Evolutionary conservation across 2,797 vertebrate species (phyloP).

Genomic region (Enteromius thamalakanensis): DNA sequence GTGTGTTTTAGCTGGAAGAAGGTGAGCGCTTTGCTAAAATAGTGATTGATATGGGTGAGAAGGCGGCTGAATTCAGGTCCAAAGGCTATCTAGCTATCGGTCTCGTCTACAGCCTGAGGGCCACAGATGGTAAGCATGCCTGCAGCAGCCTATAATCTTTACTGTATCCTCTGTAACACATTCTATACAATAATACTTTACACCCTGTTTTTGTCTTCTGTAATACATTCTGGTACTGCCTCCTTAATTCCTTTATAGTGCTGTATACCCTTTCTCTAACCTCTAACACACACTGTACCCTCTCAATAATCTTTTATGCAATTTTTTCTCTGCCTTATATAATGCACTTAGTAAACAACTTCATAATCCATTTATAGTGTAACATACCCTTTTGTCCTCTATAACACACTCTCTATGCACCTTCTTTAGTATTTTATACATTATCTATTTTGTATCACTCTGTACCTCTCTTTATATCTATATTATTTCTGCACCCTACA

Average conservation of each 20-base stretch:
- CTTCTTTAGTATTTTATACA: neutral
- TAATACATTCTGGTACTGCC: neutral
- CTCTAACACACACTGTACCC: neutral
- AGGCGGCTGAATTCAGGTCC: slow-evolving; percentile 93
- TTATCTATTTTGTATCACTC: neutral
- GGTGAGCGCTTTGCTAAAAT: slow-evolving; percentile 92
- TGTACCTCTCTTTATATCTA: neutral
- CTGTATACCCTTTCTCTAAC: neutral
- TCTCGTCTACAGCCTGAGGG: slow-evolving; percentile 93
- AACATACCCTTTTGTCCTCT: neutral
- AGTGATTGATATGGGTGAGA: slow-evolving; percentile 94
- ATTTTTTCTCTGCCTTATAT: neutral
- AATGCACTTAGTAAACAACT: neutral
- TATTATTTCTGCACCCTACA: neutral
- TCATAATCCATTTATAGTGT: neutral
- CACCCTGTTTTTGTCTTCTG: neutral
- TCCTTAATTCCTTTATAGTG: neutral
- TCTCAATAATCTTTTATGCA: neutral
- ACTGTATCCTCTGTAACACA: neutral
- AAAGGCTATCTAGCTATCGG: slow-evolving; percentile 95
- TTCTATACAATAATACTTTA: neutral
- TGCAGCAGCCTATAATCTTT: neutral
- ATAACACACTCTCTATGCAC: neutral
- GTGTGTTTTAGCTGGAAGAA: slow-evolving; percentile 86
- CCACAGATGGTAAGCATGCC: slow-evolving; percentile 88